Percentiles rank a stretch among this genome's conserved stretches.
Evolutionary conservation across 2,888 invertebrate species (phyloP).

Genomic region (Pammene fasciana): DNA sequence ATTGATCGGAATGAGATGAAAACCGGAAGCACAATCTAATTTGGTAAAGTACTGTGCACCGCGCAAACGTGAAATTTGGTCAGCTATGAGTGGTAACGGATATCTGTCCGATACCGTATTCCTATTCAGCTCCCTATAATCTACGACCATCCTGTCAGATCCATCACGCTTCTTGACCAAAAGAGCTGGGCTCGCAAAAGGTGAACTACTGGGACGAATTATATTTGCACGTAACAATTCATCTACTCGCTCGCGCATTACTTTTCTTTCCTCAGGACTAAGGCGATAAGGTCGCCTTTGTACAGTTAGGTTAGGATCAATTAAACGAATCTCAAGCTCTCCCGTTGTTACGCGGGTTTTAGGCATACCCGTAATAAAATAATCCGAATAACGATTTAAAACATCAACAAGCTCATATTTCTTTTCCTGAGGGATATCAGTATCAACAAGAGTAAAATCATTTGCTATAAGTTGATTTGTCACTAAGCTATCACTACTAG

Average conservation of each 20-base stretch:
- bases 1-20: conserved; percentile 19
- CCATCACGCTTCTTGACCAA: conserved; percentile 39
- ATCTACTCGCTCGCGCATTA: not conserved
- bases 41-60: conserved; percentile 11
- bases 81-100: conserved; percentile 26
- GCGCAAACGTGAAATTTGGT: conserved; percentile 23
- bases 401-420: not conserved
- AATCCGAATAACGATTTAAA: not conserved
- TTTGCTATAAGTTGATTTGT: too few species aligned
- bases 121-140: conserved; percentile 43
- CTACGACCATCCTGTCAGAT: conserved; percentile 43
- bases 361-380: conserved; percentile 2
- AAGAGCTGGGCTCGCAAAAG: not conserved
- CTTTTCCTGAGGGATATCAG: not conserved
- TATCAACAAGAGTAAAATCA: not conserved
- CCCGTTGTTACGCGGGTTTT: not conserved
- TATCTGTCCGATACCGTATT: conserved; percentile 36
- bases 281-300: conserved; percentile 4
- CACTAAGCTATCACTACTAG: not conserved
- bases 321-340: conserved; percentile 5
- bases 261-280: not conserved
- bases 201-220: conserved; percentile 1
- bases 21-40: conserved; percentile 21
- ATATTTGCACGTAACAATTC: not conserved
- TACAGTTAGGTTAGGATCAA: conserved; percentile 5